Conservation (phyloP, 2,888 invertebrate genomes). For the Oxyscelio sp. region DNA sequence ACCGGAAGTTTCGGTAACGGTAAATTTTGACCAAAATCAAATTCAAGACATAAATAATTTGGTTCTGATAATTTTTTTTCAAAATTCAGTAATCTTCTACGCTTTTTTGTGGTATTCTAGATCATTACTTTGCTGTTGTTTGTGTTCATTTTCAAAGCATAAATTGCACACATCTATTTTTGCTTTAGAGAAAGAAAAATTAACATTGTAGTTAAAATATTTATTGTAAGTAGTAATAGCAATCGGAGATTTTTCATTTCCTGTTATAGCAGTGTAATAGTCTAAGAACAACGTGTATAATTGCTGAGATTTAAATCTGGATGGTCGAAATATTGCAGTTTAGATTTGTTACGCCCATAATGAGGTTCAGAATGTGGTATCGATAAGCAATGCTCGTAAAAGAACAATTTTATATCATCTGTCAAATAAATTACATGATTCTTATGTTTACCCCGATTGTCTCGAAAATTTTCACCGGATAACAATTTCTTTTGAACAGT, state of each 20-base stretch:
- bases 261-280: slow-evolving; percentile 12
- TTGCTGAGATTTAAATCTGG: neutral
- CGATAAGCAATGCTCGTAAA: slow-evolving; percentile 11
- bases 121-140: no score
- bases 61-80: no score
- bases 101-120: no score
- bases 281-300: slow-evolving; percentile 24
- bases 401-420: slow-evolving; percentile 11
- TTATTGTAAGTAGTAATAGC: slow-evolving; percentile 7
- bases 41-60: no score
- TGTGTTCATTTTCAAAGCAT: slow-evolving; percentile 8
- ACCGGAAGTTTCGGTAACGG: no score
- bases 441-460: slow-evolving; percentile 19
- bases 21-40: no score
- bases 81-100: no score
- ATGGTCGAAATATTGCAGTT: slow-evolving; percentile 28
- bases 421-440: slow-evolving; percentile 12
- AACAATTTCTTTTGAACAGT: neutral
- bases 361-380: slow-evolving; percentile 21
- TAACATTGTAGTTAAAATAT: slow-evolving; percentile 30
- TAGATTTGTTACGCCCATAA: slow-evolving; percentile 12
- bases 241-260: slow-evolving; percentile 9
- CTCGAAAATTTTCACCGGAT: neutral
- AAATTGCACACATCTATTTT: slow-evolving; percentile 18
- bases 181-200: slow-evolving; percentile 22